These are phyloP conservation scores for Taphrorychus bicolor DNA, from an alignment of 2,888 invertebrate species.

Conservation along the genomic window DNA sequence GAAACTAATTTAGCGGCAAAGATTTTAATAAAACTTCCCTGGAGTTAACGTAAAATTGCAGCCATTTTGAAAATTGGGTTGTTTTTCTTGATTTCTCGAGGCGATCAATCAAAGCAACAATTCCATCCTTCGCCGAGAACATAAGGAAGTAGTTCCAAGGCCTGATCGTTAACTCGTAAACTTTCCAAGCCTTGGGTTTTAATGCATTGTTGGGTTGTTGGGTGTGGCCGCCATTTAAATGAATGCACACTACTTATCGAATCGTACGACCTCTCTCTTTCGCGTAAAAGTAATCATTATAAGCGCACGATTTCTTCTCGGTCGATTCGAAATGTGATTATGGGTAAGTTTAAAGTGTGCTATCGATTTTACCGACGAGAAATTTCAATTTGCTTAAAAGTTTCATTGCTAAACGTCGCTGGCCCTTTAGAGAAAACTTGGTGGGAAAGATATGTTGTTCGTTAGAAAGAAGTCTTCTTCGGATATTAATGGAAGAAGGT, in stretches of 20 bases:
- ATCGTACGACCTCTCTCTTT: conserved; percentile 10
- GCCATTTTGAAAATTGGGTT: neutral
- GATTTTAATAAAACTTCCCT: neutral
- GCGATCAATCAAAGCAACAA: neutral
- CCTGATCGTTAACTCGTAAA: neutral
- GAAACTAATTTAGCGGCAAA: conserved; percentile 8
- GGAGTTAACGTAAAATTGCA: neutral
- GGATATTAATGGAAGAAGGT: no score
- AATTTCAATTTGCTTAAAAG: conserved; percentile 1
- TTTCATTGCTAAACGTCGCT: neutral
- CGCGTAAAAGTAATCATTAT: conserved; percentile 17
- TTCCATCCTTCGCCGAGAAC: neutral
- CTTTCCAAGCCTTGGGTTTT: conserved; percentile 3
- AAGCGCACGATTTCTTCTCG: conserved; percentile 16
- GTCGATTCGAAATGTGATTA: neutral
- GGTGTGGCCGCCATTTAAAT: conserved; percentile 10
- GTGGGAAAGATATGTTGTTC: neutral
- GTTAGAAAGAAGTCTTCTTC: no score
- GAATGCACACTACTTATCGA: conserved; percentile 9
- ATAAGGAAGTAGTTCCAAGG: neutral
- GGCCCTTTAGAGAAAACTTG: neutral
- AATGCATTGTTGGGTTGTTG: conserved; percentile 1
- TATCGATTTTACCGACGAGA: neutral
- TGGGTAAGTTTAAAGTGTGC: conserved; percentile 5
- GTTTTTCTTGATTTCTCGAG: neutral